Evolutionary conservation across 2,113 vertebrate species (phyloP).

Genomic region (Murina feae): DNA sequence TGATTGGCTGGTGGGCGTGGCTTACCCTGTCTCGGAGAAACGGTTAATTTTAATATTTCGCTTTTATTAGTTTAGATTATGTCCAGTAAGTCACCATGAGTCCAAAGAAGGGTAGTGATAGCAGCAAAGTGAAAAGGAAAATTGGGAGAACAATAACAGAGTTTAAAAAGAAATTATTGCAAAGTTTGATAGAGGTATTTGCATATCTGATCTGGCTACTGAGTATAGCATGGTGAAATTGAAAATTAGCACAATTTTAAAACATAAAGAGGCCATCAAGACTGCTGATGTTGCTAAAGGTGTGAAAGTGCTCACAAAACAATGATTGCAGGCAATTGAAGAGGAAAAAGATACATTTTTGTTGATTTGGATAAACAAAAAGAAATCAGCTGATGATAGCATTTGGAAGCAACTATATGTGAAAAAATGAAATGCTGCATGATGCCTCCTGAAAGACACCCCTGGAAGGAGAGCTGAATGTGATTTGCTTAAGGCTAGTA

Average conservation of each 20-base stretch:
- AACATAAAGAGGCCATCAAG: not conserved
- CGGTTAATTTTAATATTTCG: too few relatives aligned
- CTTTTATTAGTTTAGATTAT: too few relatives aligned
- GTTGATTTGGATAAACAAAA: not conserved
- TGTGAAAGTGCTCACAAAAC: not conserved
- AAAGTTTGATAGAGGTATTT: not conserved
- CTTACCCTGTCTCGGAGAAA: too few relatives aligned
- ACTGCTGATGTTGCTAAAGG: not conserved
- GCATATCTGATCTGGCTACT: not conserved
- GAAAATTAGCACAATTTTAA: not conserved
- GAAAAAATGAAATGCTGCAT: not conserved
- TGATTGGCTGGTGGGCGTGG: too few relatives aligned
- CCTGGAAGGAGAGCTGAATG: not conserved
- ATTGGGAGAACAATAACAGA: not conserved
- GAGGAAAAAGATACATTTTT: not conserved
- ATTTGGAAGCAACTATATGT: not conserved
- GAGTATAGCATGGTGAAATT: not conserved
- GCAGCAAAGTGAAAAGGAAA: not conserved
- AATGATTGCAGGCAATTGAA: not conserved
- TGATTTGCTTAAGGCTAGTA: not conserved
- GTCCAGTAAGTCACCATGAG: not conserved
- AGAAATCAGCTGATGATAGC: not conserved
- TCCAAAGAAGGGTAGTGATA: not conserved
- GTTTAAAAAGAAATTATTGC: not conserved
- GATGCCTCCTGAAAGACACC: not conserved